Percentiles rank a stretch among this genome's conserved stretches.
These are phyloP conservation scores for Phalera bucephala DNA, from an alignment of 2,888 invertebrate species.

Conservation along the genomic window DNA sequence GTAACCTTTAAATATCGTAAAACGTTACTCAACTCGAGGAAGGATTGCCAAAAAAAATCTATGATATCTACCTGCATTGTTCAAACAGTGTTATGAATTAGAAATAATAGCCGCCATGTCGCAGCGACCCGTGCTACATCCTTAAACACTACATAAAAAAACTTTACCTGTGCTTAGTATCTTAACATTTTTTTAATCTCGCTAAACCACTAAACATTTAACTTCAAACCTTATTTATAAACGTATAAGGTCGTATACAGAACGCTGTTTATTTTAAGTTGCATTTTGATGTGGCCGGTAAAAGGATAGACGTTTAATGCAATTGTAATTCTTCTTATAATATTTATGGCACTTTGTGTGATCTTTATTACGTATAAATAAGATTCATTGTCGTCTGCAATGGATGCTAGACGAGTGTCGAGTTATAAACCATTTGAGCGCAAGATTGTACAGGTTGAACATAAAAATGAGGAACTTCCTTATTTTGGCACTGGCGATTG, in stretches of 20 bases:
- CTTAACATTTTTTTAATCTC: slow-evolving; percentile 14
- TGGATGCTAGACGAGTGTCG: slow-evolving; percentile 14
- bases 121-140: slow-evolving; percentile 62
- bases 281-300: slow-evolving; percentile 16
- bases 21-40: not conserved
- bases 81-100: slow-evolving; percentile 47
- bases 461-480: too few species aligned
- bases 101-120: slow-evolving; percentile 54
- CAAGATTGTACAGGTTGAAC: too few species aligned
- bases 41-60: slow-evolving; percentile 13
- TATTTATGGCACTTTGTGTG: slow-evolving; percentile 13
- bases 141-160: slow-evolving; percentile 64
- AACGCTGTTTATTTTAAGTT: slow-evolving; percentile 4
- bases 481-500: too few species aligned
- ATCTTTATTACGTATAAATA: slow-evolving; percentile 13
- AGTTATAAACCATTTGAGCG: slow-evolving; percentile 40
- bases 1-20: too few species aligned
- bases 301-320: slow-evolving; percentile 35
- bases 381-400: slow-evolving; percentile 22
- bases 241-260: slow-evolving; percentile 11
- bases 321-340: slow-evolving; percentile 29
- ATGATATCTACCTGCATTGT: slow-evolving; percentile 51
- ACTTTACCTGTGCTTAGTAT: slow-evolving; percentile 57
- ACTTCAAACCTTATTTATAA: slow-evolving; percentile 4
- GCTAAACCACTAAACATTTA: slow-evolving; percentile 6